Evolutionary conservation across 2,797 vertebrate genomes (phyloP).

Genomic region (Selene dorsalis): DNA sequence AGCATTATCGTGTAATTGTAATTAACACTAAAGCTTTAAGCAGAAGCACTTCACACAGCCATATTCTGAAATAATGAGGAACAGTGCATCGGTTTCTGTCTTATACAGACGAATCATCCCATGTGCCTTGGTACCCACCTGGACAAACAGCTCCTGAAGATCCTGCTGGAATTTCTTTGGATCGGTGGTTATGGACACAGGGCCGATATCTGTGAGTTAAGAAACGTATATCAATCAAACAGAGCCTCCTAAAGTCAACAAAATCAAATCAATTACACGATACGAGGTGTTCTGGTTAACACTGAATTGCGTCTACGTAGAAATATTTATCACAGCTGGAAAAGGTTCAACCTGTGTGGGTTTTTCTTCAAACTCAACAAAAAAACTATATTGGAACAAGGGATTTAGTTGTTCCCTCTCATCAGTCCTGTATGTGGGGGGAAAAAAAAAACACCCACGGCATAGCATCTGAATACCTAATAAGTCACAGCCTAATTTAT

Average conservation of each 20-base stretch:
- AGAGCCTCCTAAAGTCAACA: not conserved
- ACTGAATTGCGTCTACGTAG: too few species aligned
- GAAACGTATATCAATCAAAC: conserved; percentile 38
- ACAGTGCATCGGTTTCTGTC: conserved; percentile 2
- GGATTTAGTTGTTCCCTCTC: conserved; percentile 22
- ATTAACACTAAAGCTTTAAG: not conserved
- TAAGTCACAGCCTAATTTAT: conserved; percentile 42
- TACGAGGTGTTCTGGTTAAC: not conserved
- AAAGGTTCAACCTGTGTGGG: not conserved
- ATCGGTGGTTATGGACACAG: conserved; percentile 91
- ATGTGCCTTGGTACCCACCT: conserved; percentile 84
- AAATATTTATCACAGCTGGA: conserved; percentile 7
- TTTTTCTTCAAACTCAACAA: conserved; percentile 32
- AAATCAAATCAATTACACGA: conserved; percentile 15
- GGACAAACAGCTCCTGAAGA: conserved; percentile 93
- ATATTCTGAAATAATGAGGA: conserved; percentile 8
- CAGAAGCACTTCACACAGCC: not conserved
- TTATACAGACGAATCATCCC: conserved; percentile 7
- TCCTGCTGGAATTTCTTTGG: conserved; percentile 91
- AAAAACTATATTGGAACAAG: conserved; percentile 36
- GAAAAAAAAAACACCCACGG: conserved; percentile 31
- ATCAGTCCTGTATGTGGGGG: conserved; percentile 18
- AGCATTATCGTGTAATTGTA: conserved; percentile 3
- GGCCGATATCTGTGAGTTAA: conserved; percentile 89
- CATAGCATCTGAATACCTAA: conserved; percentile 36